Percentiles rank a stretch among this genome's conserved stretches.
These are phyloP conservation scores for Steinernema carpocapsae DNA, from an alignment of 2,888 invertebrate genomes.

Conservation along the genomic window DNA sequence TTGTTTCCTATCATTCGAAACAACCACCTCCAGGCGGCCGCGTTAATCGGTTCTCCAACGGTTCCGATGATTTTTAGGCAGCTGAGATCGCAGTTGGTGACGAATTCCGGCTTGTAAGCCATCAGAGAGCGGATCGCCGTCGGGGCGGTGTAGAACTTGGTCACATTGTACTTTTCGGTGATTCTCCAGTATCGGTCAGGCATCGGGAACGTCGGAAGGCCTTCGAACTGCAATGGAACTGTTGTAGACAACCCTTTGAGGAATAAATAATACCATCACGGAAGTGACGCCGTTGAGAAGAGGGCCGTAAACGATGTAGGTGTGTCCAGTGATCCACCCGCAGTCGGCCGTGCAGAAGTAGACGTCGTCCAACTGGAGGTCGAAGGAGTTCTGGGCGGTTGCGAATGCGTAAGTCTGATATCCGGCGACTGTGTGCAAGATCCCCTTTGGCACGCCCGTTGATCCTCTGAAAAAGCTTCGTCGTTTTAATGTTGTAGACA, in stretches of 20 bases:
- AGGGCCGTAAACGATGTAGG: conserved; percentile 84
- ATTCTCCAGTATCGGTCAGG: conserved; percentile 92
- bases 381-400: conserved; percentile 83
- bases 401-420: conserved; percentile 92
- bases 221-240: conserved; percentile 75
- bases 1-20: conserved; percentile 66
- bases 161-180: conserved; percentile 87
- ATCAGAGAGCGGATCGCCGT: conserved; percentile 92
- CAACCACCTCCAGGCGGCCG: conserved; percentile 74
- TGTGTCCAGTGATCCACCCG: conserved; percentile 80
- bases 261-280: conserved; percentile 74
- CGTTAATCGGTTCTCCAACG: conserved; percentile 96
- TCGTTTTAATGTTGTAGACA: not conserved
- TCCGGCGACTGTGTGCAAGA: conserved; percentile 89
- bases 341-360: conserved; percentile 92
- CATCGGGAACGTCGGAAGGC: conserved; percentile 91
- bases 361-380: conserved; percentile 73
- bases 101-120: conserved; percentile 88
- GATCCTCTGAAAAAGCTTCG: conserved; percentile 77
- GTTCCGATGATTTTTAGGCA: conserved; percentile 82
- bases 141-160: conserved; percentile 95
- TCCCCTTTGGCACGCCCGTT: conserved; percentile 97
- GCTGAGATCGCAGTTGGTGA: conserved; percentile 77
- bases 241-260: not conserved
- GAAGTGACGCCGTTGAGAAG: conserved; percentile 90